Base-by-base conservation (phyloP, 2,888 invertebrate genomes). In the Hydrotaea cyrtoneurina region DNA sequence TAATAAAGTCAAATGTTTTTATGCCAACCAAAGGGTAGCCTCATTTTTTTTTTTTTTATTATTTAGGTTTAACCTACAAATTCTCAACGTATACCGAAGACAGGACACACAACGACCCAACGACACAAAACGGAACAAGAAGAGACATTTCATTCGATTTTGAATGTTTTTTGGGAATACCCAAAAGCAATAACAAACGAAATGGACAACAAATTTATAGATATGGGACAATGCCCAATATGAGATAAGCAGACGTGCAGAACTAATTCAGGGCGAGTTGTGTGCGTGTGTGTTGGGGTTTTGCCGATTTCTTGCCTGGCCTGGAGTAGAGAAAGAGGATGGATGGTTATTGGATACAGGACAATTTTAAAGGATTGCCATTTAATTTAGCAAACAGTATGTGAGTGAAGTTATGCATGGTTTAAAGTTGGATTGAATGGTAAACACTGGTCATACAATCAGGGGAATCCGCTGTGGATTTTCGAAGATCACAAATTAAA, bases 1-100 rank as follows among this genome's bases (percentile, higher is more conserved):
- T 80, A 83, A 83, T 80, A 83, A 83, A 80, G 79, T 77, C 66
- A 31, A 77, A 80, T 73, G 66, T 80, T 79, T 75, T 53, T 46
- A 46, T 69, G 69, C 43, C 69, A 23, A 23, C 2, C 43, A 66
- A 80, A 31, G 53, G 74, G 69, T 73, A 71, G 69, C 31, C 26
- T 4, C 2, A 7, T 76, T 66, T 75, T n/a, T n/a, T n/a, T n/a
- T n/a, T n/a, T n/a, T n/a, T n/a, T n/a, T n/a, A n/a, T n/a, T 75
- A 75, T 82, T 75, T 75, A 79, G 78, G 78, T 75, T 73, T 79
- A 73, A 73, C 66, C 57, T 50, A 76, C 43, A 76, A 76, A 64
- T 55, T 59, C 19, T 59, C 43, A 8, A 21, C 59, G 5, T 23
- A 43, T 46, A 62, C 17, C 31, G 31, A 31, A 31, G 31, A 31